Evolutionary conservation across 1,140 invertebrate species (phyloP).

Genomic region (Pseudachorutes palmiensis): DNA sequence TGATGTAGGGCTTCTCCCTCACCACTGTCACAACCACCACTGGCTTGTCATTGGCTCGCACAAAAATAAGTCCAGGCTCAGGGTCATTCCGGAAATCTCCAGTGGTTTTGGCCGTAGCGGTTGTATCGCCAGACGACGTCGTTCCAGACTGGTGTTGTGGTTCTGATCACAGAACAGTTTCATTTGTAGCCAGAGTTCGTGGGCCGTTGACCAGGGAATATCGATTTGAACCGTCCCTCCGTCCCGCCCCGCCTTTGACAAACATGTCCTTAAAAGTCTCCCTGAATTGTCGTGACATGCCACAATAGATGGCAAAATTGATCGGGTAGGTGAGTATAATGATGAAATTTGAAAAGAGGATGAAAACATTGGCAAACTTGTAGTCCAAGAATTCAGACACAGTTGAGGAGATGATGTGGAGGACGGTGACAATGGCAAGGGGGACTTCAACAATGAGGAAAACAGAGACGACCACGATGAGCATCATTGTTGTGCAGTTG

Average conservation of each 20-base stretch:
- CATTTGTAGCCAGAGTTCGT: slow-evolving; percentile 63
- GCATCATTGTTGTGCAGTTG: slow-evolving; percentile 87
- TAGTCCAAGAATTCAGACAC: slow-evolving; percentile 55
- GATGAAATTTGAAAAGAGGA: slow-evolving; percentile 82
- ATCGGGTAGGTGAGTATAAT: slow-evolving; percentile 84
- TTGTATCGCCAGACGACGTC: neutral
- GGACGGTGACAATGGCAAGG: slow-evolving; percentile 71
- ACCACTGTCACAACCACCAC: neutral
- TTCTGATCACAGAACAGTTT: slow-evolving; percentile 55
- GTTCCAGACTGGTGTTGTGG: neutral
- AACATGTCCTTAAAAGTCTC: slow-evolving; percentile 89
- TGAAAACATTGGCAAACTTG: slow-evolving; percentile 67
- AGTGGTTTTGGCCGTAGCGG: neutral
- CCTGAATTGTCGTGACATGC: slow-evolving; percentile 85
- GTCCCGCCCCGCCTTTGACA: slow-evolving; percentile 48
- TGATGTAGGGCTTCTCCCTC: neutral
- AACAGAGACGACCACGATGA: slow-evolving; percentile 87
- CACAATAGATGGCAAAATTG: slow-evolving; percentile 92
- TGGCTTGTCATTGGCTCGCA: neutral
- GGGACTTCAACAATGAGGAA: slow-evolving; percentile 87
- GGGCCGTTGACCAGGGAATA: slow-evolving; percentile 71
- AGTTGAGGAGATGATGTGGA: slow-evolving; percentile 69
- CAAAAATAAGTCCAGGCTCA: slow-evolving; percentile 7
- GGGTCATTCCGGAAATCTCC: neutral
- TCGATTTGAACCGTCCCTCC: slow-evolving; percentile 54